A percentile compares a stretch with the other conserved stretches of the same genome.
Evolutionary conservation across 2,888 invertebrate genomes (phyloP).

Genomic region (Orthonychiurus folsomi): DNA sequence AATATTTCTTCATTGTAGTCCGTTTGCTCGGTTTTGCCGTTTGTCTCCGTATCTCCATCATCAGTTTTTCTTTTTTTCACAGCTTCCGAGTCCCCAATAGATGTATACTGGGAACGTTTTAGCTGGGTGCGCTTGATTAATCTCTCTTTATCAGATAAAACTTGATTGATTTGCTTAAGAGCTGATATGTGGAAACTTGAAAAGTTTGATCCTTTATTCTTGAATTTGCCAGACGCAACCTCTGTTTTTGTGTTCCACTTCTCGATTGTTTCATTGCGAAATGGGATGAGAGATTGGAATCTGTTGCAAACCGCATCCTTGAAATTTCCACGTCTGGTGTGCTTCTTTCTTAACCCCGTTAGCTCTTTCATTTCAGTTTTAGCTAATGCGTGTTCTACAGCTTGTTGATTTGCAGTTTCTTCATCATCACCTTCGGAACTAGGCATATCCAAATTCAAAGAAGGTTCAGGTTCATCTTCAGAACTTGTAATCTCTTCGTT

Average conservation of each 20-base stretch:
- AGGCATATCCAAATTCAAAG: too few species aligned
- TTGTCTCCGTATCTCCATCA: constrained; percentile 19
- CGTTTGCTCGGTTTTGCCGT: constrained; percentile 44
- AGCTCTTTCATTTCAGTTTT: constrained; percentile 24
- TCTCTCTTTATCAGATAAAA: constrained; percentile 65
- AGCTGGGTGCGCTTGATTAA: constrained; percentile 69
- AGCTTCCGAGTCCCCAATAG: constrained; percentile 49
- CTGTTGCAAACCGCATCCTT: constrained; percentile 51
- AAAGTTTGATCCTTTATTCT: constrained; percentile 54
- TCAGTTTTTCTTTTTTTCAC: constrained; percentile 43
- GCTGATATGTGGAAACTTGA: constrained; percentile 50
- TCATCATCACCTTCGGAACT: constrained; percentile 29
- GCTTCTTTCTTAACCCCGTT: constrained; percentile 6
- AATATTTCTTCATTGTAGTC: constrained; percentile 75
- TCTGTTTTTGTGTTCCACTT: constrained; percentile 94
- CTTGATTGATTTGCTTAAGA: constrained; percentile 72
- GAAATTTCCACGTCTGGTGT: background rate
- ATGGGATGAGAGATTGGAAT: constrained; percentile 56
- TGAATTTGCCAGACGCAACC: constrained; percentile 56
- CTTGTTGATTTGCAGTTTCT: constrained; percentile 22
- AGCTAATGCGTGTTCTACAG: constrained; percentile 45
- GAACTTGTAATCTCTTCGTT: constrained; percentile 35
- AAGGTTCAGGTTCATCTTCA: too few species aligned
- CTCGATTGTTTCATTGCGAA: constrained; percentile 70
- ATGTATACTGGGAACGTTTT: constrained; percentile 63